Base-by-base conservation (phyloP, 2,113 vertebrate genomes). In the Trematomus loennbergii region DNA sequence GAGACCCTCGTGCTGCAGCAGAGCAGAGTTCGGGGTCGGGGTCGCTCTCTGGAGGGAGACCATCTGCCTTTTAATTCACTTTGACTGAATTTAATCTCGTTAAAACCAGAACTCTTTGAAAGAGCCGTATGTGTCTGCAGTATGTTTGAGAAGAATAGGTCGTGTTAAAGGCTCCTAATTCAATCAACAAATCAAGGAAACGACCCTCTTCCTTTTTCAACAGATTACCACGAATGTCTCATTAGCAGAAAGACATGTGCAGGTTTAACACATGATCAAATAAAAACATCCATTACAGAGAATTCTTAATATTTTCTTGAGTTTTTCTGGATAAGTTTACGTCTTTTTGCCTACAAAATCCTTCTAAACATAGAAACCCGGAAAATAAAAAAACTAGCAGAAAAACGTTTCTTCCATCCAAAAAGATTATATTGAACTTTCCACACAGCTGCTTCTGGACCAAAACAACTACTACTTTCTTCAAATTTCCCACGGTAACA, bases 21-120 rank as follows among this genome's bases (percentile, higher is more conserved):
- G 65, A 29, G 64, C 50, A 29, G 62, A 17, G 60, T 29, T 85
- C 45, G 46, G 49, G 62, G 55, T 11, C 8, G 29, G 68, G 73
- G 46, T 72, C 61, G 16, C 67, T 71, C 18, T 12, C 52, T 4
- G 53, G 67, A 33, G 17, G 70, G n/a, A 57, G 50, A 78, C 86
- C 87, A 90, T 88, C 87, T 88, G 89, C 87, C 72, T 60, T 52
- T 76, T 81, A 78, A 85, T 79, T 76, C 76, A 78, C 36, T 88
- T 66, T 64, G 73, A 50, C 52, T 52, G 40, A 40, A 49, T 69
- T 77, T 88, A 78, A 82, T 85, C 78, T 68, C 0, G 61, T 84
- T 86, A 84, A 50, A 76, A 62, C n/a, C 40, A 11, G 71, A 83
- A 77, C 9, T 48, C 68, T 66, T 36, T 86, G 67, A 78, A 62